Base-by-base conservation (phyloP, 2,113 vertebrate genomes). In the Propithecus coquereli region DNA sequence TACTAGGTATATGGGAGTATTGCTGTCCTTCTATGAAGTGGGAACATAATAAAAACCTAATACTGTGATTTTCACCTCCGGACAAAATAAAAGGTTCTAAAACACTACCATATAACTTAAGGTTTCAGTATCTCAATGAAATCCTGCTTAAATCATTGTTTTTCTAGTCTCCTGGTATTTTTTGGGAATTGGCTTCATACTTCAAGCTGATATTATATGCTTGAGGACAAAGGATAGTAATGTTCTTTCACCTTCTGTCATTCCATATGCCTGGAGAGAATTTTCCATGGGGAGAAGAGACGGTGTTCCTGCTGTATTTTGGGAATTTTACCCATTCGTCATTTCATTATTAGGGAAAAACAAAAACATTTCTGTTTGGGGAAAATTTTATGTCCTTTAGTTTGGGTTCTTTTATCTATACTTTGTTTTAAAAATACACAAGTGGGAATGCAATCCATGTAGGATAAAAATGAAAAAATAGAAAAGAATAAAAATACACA, bases 231-330 rank as follows among this genome's bases (percentile, higher is more conserved):
- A 90, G 34, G 45, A 61, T 76, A 94, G 66, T 94, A 50, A 85
- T 91, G 40, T 34, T 95, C 70, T 95, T 95, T 89, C 7, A 87
- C 61, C 77, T 93, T 97, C 77, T 94, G 86, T 54, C 37, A 86
- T 27, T 94, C 61, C 57, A 74, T 96, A 77, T 95, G 61, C 73
- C 40, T 95, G 40, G 54, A 54, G 82, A 86, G 87, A 90, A 95
- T 63, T 96, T 74, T 81, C 37, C 61, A 17, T 70, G 30, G 50
- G 52, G 47, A 87, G 65, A 90, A 84, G n/a, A 93, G 50, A 16
- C 89, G 30, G 6, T 91, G 13, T 87, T 77, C 68, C 63, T 89
- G 20, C 12, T 93, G 0, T 65, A 68, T 93, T 97, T 94, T 54
- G 52, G n/a, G 73, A 93, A 79, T 88, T 91, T 87, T 86, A 83